Percentiles rank a stretch among this genome's conserved stretches.
Conservation (phyloP, 1,140 invertebrate genomes). For the Agrilus planipennis region DNA sequence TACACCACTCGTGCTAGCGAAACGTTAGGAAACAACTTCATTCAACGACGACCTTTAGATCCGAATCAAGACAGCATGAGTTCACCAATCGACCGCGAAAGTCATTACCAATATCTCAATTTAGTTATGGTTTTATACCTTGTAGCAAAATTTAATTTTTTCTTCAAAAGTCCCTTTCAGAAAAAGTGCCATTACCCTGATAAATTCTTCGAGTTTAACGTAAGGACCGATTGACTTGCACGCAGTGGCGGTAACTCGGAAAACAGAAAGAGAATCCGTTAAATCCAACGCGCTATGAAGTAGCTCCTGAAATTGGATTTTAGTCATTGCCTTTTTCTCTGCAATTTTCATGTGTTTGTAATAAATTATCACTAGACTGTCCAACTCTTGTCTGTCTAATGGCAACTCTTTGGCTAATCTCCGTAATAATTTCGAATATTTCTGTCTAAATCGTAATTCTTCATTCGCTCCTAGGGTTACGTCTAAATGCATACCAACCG, state of each 20-base stretch:
- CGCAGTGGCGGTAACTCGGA: slow-evolving; percentile 44
- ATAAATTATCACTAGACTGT: slow-evolving; percentile 34
- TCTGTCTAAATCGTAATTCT: slow-evolving; percentile 42
- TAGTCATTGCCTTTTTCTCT: slow-evolving; percentile 34
- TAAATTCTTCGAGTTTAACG: slow-evolving; percentile 52
- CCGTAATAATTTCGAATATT: slow-evolving; percentile 37
- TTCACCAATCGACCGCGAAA: too few species aligned
- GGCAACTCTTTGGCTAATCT: slow-evolving; percentile 34
- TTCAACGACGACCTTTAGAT: too few species aligned
- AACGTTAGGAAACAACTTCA: too few species aligned
- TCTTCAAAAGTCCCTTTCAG: slow-evolving; percentile 53
- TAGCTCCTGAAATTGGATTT: slow-evolving; percentile 51
- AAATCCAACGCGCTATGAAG: slow-evolving; percentile 57
- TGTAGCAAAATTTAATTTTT: slow-evolving; percentile 51
- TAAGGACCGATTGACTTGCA: slow-evolving; percentile 45
- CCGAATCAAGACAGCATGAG: too few species aligned
- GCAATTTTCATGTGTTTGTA: slow-evolving; percentile 34
- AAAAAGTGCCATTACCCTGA: slow-evolving; percentile 52
- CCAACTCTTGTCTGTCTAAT: slow-evolving; percentile 37
- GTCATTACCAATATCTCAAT: too few species aligned
- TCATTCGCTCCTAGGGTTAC: slow-evolving; percentile 41
- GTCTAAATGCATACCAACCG: slow-evolving; percentile 34
- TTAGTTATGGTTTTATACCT: too few species aligned
- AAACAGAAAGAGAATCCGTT: slow-evolving; percentile 57
- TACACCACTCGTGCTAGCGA: too few species aligned